phyloP scores from a whole-genome alignment of 2,888 invertebrate species.

The Rhagium mordax region DNA sequence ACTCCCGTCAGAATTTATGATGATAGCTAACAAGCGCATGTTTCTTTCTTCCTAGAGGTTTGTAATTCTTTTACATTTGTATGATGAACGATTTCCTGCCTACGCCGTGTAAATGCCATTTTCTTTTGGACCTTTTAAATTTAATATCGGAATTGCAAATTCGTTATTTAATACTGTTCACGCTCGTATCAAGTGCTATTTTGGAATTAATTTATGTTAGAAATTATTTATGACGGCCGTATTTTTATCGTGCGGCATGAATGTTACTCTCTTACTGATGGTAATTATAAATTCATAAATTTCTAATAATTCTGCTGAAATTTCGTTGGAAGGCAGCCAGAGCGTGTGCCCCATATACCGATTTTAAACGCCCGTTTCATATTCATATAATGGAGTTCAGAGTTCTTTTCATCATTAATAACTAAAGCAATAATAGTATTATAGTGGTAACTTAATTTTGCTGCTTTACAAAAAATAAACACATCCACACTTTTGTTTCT shows the following conservation, averaged over 20 bases:
- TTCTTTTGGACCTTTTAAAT: conserved; percentile 17
- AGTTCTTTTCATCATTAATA: conserved; percentile 14
- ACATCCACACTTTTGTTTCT: no score
- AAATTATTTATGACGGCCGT: conserved; percentile 6
- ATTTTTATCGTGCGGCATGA: conserved; percentile 2
- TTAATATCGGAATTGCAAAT: conserved; percentile 30
- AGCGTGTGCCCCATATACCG: conserved; percentile 8
- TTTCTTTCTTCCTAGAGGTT: conserved; percentile 57
- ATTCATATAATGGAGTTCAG: background rate
- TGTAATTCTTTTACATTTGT: conserved; percentile 57
- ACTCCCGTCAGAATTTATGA: conserved; percentile 61
- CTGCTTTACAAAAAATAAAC: no score
- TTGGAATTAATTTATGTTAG: conserved; percentile 27
- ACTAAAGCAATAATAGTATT: no score
- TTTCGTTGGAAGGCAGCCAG: conserved; percentile 30
- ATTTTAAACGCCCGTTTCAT: conserved; percentile 10
- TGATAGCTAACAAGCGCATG: conserved; percentile 61
- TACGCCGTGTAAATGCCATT: conserved; percentile 18
- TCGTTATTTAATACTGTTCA: conserved; percentile 26
- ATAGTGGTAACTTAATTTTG: no score
- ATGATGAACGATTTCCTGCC: conserved; percentile 58
- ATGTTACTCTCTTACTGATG: background rate
- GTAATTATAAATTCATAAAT: conserved; percentile 40
- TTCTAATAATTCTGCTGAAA: conserved; percentile 37
- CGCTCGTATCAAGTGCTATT: conserved; percentile 22